Evolutionary conservation across 2,888 invertebrate species (phyloP), one percentile per base, ranked within the genome.

Genomic region (Encarsia formosa): DNA sequence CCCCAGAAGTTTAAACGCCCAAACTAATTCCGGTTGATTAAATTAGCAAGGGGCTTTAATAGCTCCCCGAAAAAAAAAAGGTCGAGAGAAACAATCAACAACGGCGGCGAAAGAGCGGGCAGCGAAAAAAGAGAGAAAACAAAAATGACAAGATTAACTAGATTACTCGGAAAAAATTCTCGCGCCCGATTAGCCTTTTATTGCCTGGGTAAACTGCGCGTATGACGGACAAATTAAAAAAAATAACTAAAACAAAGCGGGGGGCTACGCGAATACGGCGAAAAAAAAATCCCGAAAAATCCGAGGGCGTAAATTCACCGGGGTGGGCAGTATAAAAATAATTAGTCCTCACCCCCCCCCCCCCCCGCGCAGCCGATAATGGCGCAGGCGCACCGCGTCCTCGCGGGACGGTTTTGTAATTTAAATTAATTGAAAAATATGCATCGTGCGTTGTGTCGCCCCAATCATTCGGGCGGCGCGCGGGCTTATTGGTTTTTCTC

Each of bases 391-490:
- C 22, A 49, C 46, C 51, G 63, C 64, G 65, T 64, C 64, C 66
- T 65, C 65, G 64, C 67, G 67, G 66, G n/a, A n/a, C n/a, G 67
- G 68, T 70, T 71, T 70, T 70, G 71, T 69, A 69, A 71, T 71
- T 71, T 70, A 71, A 71, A 72, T 72, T 71, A 72, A 71, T 71
- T 70, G 72, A 71, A 72, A 72, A 71, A 72, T 71, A 70, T 71
- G 71, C 71, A 69, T 64, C 65, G 65, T 66, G 64, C 62, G 49
- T 8, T 16, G n/a, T 35, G 6, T n/a, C 29, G 15, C 43, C 5
- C 66, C 71, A 70, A 69, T 71, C 69, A 68, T 69, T 69, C 67
- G 67, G 65, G 66, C 65, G 63, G 61, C 64, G 63, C 66, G 66
- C 70, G 70, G 69, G 68, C 67, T 71, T 71, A 71, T 70, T 71